Conservation (phyloP, 2,797 vertebrate species). For the Pelodytes ibericus region DNA sequence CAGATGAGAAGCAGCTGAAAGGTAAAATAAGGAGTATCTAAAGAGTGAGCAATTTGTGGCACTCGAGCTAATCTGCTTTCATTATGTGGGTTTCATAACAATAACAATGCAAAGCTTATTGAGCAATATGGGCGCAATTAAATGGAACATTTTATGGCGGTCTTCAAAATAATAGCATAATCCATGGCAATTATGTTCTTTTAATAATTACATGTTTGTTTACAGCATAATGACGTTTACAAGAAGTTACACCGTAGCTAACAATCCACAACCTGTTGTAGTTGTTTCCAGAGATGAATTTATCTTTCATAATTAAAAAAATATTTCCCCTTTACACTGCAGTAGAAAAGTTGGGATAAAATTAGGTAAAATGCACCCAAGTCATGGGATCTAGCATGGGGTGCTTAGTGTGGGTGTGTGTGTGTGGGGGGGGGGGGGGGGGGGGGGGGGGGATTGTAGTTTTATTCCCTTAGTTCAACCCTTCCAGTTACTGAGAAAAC, state of each 20-base stretch:
- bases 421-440: no score
- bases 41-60: neutral
- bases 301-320: no score
- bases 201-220: neutral
- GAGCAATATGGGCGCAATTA: neutral
- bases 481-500: no score
- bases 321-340: no score
- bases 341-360: no score
- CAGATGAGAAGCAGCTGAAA: constrained; percentile 80
- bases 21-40: constrained; percentile 68
- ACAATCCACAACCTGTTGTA: neutral
- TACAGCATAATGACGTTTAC: neutral
- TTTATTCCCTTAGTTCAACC: no score
- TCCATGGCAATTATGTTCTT: neutral
- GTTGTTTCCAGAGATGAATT: no score
- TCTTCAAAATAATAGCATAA: neutral
- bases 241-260: neutral
- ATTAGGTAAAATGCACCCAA: no score
- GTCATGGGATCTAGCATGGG: no score
- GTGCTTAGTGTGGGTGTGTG: no score
- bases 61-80: neutral
- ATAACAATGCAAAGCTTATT: neutral
- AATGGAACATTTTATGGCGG: neutral
- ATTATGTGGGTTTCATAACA: neutral
- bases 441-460: no score